A percentile compares a stretch with the other conserved stretches of the same genome.
Evolutionary conservation across 2,113 vertebrate genomes (phyloP).

Genomic region (Candoia aspera): DNA sequence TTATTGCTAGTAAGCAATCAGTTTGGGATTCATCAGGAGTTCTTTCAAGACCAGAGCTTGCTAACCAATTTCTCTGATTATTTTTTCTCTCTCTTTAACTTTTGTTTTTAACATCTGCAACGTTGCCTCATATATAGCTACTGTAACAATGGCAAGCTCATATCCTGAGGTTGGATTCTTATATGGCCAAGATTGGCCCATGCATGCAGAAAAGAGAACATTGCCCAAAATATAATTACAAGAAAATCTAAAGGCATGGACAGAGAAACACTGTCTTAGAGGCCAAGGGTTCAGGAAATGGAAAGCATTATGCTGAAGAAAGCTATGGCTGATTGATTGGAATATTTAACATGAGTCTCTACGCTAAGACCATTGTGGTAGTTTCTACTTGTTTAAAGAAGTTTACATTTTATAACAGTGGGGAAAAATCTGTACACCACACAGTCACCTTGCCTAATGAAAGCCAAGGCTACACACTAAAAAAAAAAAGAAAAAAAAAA

Average conservation of each 20-base stretch:
- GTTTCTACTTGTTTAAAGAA: background rate
- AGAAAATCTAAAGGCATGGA: background rate
- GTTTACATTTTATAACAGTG: background rate
- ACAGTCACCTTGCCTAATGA: background rate
- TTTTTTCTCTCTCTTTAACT: background rate
- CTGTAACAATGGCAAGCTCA: background rate
- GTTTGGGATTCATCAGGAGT: background rate
- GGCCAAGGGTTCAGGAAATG: background rate
- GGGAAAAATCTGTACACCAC: too few species aligned
- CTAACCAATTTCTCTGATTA: slow-evolving; percentile 16
- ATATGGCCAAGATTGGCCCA: background rate
- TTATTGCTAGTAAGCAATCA: background rate
- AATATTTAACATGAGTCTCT: background rate
- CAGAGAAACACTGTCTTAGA: background rate
- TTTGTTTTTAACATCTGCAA: background rate
- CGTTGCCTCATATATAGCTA: background rate
- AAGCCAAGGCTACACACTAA: background rate
- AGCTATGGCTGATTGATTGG: background rate
- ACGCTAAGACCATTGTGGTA: background rate
- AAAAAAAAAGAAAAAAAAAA: background rate
- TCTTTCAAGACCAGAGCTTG: background rate
- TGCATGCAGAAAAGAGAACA: background rate
- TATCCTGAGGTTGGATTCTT: background rate
- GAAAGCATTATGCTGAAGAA: background rate
- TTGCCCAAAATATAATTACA: background rate